These are phyloP conservation scores for Drosophila ezoana DNA, from an alignment of 2,888 invertebrate species.

Conservation along the genomic window DNA sequence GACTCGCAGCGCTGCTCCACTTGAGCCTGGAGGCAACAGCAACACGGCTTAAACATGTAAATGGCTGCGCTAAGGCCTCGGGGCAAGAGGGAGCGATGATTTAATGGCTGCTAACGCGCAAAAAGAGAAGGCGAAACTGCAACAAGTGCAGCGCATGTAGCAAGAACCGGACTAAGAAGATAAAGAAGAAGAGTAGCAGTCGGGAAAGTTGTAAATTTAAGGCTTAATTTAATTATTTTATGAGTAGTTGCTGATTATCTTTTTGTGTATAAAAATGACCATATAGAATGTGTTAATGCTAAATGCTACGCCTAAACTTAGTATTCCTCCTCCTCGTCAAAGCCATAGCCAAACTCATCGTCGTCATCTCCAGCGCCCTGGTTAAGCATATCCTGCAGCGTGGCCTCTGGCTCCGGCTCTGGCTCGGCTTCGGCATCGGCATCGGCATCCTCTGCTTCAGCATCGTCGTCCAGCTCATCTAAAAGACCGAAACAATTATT, in stretches of 20 bases:
- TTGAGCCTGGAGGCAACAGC: slow-evolving; percentile 43
- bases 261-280: slow-evolving; percentile 23
- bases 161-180: slow-evolving; percentile 2
- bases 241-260: slow-evolving; percentile 38
- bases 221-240: slow-evolving; percentile 61
- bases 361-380: slow-evolving; percentile 87
- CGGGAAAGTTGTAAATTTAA: slow-evolving; percentile 11
- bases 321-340: slow-evolving; percentile 89
- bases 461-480: slow-evolving; percentile 82
- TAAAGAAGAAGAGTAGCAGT: background rate
- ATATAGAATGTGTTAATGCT: slow-evolving; percentile 18
- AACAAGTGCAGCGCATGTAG: slow-evolving; percentile 49
- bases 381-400: slow-evolving; percentile 87
- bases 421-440: slow-evolving; percentile 63
- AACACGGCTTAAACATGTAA: slow-evolving; percentile 76
- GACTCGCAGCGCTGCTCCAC: slow-evolving; percentile 11
- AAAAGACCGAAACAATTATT: background rate
- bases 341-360: slow-evolving; percentile 89
- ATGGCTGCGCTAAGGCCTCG: slow-evolving; percentile 55
- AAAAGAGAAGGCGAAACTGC: slow-evolving; percentile 25
- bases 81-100: slow-evolving; percentile 57
- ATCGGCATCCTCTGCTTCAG: slow-evolving; percentile 66
- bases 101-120: slow-evolving; percentile 67
- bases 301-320: slow-evolving; percentile 34
- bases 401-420: slow-evolving; percentile 85